Conservation (phyloP, 2,888 invertebrate genomes). For the Sphinx pinastri region DNA sequence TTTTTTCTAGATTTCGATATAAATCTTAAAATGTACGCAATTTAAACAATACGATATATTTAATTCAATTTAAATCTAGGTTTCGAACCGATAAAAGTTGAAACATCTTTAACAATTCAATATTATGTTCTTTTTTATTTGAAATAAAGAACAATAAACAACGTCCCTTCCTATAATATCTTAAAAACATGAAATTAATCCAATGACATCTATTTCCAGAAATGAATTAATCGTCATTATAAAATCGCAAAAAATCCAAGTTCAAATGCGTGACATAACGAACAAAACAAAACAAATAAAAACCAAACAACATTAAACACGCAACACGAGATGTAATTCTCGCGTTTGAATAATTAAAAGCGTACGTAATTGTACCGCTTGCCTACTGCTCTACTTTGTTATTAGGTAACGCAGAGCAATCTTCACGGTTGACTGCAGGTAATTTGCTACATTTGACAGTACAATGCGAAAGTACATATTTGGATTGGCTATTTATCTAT, state of each 20-base stretch:
- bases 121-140: too few relatives aligned
- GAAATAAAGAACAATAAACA: too few relatives aligned
- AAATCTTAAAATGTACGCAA: too few relatives aligned
- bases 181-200: too few relatives aligned
- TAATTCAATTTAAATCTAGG: too few relatives aligned
- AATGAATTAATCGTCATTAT: too few relatives aligned
- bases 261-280: background rate
- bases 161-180: too few relatives aligned
- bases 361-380: slow-evolving; percentile 19
- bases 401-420: slow-evolving; percentile 17
- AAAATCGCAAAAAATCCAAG: background rate
- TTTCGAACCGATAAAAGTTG: too few relatives aligned
- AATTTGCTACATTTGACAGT: background rate
- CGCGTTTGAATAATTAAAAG: slow-evolving; percentile 17
- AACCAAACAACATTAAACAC: slow-evolving; percentile 9
- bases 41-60: too few relatives aligned
- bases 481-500: background rate
- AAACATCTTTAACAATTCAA: too few relatives aligned
- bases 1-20: too few relatives aligned
- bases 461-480: background rate
- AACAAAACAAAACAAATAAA: background rate
- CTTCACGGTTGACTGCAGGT: slow-evolving; percentile 6
- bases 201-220: too few relatives aligned
- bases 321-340: slow-evolving; percentile 19
- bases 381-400: slow-evolving; percentile 22